Conservation (phyloP, 2,888 invertebrate genomes). For the Villa cingulata region DNA sequence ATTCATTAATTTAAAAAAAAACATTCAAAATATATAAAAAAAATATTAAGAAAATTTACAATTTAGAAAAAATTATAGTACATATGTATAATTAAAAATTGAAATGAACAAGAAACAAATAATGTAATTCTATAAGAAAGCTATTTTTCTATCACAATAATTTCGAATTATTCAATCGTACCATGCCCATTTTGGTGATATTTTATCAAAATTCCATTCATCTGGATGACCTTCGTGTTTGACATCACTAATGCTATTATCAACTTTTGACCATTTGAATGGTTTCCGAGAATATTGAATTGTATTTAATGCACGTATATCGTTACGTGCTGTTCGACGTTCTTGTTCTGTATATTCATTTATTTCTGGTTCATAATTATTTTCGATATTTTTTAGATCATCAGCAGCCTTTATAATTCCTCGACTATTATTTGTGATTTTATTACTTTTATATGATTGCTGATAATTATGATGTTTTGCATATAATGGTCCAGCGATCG, state of each 20-base stretch:
- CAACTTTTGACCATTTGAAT: constrained; percentile 31
- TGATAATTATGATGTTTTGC: not conserved
- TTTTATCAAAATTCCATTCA: constrained; percentile 32
- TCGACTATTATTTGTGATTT: not conserved
- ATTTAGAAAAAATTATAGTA: too few species aligned
- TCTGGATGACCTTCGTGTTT: constrained; percentile 34
- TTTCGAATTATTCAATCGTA: constrained; percentile 12
- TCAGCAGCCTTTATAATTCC: not conserved
- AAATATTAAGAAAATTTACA: too few species aligned
- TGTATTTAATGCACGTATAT: constrained; percentile 30
- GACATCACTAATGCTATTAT: constrained; percentile 19
- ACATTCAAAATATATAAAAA: too few species aligned
- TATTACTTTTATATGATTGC: not conserved
- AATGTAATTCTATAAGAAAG: too few species aligned
- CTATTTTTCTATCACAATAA: too few species aligned
- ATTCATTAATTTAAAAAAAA: too few species aligned
- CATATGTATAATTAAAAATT: too few species aligned
- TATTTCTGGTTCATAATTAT: constrained; percentile 25
- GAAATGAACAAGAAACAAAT: too few species aligned
- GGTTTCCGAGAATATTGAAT: constrained; percentile 22
- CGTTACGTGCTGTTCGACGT: constrained; percentile 29
- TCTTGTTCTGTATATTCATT: constrained; percentile 31
- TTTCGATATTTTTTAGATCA: not conserved
- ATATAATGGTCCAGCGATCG: constrained; percentile 33
- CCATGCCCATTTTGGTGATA: constrained; percentile 35